phyloP scores from a whole-genome alignment of 2,888 invertebrate genomes.

The Zaprionus obscuricornis region DNA sequence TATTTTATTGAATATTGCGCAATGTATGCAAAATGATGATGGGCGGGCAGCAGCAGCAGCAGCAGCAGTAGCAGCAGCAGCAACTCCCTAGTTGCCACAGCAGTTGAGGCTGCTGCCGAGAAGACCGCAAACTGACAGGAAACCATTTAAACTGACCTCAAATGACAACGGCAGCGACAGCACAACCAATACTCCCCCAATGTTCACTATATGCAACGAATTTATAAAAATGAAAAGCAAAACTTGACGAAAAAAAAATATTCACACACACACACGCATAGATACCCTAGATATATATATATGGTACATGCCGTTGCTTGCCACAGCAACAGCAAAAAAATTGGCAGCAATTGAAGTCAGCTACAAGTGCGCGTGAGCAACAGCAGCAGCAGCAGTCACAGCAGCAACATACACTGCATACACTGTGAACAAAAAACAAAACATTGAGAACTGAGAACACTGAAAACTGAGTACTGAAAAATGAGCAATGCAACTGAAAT shows the following conservation, averaged over 20 bases:
- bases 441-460: too few relatives aligned
- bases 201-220: conserved; percentile 24
- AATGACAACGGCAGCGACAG: conserved; percentile 72
- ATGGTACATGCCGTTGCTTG: conserved; percentile 1
- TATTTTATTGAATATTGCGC: conserved; percentile 72
- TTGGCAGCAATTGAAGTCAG: conserved; percentile 73
- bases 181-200: too few relatives aligned
- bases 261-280: conserved; percentile 17
- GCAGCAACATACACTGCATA: too few relatives aligned
- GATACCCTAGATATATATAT: conserved; percentile 57
- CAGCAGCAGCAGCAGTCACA: conserved; percentile 27
- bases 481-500: too few relatives aligned
- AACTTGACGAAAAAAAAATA: conserved; percentile 20
- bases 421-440: too few relatives aligned
- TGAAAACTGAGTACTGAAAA: too few relatives aligned
- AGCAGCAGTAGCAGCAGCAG: conserved; percentile 8
- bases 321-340: conserved; percentile 51
- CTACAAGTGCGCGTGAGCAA: conserved; percentile 60
- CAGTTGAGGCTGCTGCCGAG: conserved; percentile 38
- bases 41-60: conserved; percentile 4
- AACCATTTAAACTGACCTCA: conserved; percentile 80
- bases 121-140: conserved; percentile 76
- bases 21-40: conserved; percentile 54
- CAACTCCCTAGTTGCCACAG: conserved; percentile 8
- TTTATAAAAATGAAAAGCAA: conserved; percentile 29